phyloP scores from a whole-genome alignment of 2,113 vertebrate species.

The Rhinopomastus cyanomelas region DNA sequence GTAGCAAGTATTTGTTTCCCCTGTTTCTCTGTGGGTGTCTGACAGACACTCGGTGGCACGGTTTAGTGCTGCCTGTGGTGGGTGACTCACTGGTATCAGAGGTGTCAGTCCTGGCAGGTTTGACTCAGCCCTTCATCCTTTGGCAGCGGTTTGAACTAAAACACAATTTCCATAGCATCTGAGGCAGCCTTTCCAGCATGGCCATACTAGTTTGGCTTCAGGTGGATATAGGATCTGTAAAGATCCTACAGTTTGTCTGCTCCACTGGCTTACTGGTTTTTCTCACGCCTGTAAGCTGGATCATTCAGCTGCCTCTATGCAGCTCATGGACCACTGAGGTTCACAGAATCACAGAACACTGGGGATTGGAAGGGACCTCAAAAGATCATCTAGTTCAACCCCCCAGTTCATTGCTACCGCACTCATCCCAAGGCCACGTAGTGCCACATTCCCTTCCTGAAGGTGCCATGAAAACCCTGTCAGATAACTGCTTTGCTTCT shows the following conservation, averaged over 20 bases:
- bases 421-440: not conserved
- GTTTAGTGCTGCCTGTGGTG: conserved; percentile 5
- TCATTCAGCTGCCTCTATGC: not conserved
- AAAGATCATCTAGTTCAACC: too few species aligned
- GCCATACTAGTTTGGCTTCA: not conserved
- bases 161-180: not conserved
- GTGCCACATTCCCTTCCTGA: not conserved
- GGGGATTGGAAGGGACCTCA: too few species aligned
- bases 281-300: not conserved
- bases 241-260: not conserved
- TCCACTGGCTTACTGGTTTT: not conserved
- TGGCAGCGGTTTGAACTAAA: conserved; percentile 8
- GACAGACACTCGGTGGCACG: not conserved
- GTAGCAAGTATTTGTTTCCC: conserved; percentile 40
- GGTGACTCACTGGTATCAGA: conserved; percentile 53
- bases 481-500: not conserved
- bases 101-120: conserved; percentile 33
- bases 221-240: not conserved
- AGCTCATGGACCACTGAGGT: not conserved
- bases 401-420: not conserved
- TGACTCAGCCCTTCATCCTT: conserved; percentile 52
- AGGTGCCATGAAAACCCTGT: not conserved
- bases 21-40: conserved; percentile 36
- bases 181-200: not conserved
- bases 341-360: too few species aligned